Conservation (phyloP, 2,888 invertebrate genomes). For the Mythimna lalbum region DNA sequence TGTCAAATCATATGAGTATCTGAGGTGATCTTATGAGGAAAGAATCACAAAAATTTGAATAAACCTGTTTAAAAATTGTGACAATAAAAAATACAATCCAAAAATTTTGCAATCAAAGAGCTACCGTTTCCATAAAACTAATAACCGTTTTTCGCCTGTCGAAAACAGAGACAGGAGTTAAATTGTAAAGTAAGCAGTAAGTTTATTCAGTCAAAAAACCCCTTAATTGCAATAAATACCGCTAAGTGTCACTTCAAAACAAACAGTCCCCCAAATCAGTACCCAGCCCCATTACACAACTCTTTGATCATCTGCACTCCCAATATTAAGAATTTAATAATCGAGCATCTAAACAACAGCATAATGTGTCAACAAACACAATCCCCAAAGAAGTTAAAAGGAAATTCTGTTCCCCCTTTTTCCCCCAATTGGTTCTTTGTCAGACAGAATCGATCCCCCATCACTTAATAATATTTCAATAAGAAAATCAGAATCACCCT, state of each 20-base stretch:
- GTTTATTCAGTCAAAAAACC: constrained; percentile 24
- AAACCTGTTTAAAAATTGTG: background rate
- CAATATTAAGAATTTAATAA: constrained; percentile 61
- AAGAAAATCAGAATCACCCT: constrained; percentile 81
- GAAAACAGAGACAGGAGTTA: background rate
- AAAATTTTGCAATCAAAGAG: background rate
- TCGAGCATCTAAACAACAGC: constrained; percentile 53
- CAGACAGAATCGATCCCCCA: constrained; percentile 81
- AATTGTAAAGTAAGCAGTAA: background rate
- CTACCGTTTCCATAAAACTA: background rate
- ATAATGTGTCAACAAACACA: constrained; percentile 69
- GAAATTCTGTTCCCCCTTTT: constrained; percentile 72
- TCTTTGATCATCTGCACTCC: constrained; percentile 54
- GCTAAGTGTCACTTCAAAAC: constrained; percentile 51
- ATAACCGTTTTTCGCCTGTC: constrained; percentile 1
- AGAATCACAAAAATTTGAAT: no score
- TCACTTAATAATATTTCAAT: constrained; percentile 86
- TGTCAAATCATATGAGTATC: no score
- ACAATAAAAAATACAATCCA: background rate
- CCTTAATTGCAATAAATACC: constrained; percentile 38
- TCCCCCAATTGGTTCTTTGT: constrained; percentile 72
- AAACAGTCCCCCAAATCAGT: constrained; percentile 17
- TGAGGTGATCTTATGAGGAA: no score
- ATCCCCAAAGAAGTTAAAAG: constrained; percentile 77
- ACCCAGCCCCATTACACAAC: constrained; percentile 27